phyloP scores from a whole-genome alignment of 2,888 invertebrate species.

The Vesta saturnalis region DNA sequence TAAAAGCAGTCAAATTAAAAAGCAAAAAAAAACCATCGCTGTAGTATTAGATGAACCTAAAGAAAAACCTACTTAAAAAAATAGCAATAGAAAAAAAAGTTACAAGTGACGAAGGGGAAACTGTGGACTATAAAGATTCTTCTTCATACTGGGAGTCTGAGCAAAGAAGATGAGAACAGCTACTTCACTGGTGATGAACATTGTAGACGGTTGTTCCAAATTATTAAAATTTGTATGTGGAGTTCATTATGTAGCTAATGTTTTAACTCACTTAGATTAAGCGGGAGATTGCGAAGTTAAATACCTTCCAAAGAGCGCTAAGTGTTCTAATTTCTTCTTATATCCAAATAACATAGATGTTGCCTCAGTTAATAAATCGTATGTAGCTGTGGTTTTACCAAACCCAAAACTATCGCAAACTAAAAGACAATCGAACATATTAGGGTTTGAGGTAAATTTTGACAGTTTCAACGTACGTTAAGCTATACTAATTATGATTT shows the following conservation, averaged over 20 bases:
- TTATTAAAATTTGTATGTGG: slow-evolving; percentile 11
- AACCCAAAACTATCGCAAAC: slow-evolving; percentile 14
- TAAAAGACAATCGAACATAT: slow-evolving; percentile 13
- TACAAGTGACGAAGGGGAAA: slow-evolving; percentile 11
- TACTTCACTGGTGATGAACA: slow-evolving; percentile 16
- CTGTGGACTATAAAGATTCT: slow-evolving; percentile 20
- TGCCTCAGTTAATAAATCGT: slow-evolving; percentile 15
- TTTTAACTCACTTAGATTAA: slow-evolving; percentile 13
- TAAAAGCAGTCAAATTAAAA: slow-evolving; percentile 13
- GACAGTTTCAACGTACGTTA: slow-evolving; percentile 13
- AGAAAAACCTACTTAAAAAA: slow-evolving; percentile 14
- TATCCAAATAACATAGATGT: slow-evolving; percentile 11
- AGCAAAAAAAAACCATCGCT: slow-evolving; percentile 10
- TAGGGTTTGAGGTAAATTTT: slow-evolving; percentile 14
- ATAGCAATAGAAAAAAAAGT: slow-evolving; percentile 10
- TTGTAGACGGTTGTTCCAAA: slow-evolving; percentile 13
- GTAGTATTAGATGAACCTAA: slow-evolving; percentile 13
- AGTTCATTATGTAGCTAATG: slow-evolving; percentile 13
- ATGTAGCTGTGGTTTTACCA: slow-evolving; percentile 10
- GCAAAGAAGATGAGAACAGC: slow-evolving; percentile 12
- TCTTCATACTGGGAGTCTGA: slow-evolving; percentile 20
- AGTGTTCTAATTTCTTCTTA: slow-evolving; percentile 14
- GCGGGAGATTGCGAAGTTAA: slow-evolving; percentile 8
- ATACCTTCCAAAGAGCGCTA: slow-evolving; percentile 13
- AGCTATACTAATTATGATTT: slow-evolving; percentile 12